phyloP scores from a whole-genome alignment of 2,888 invertebrate species.

The Calephelis perditalis region DNA sequence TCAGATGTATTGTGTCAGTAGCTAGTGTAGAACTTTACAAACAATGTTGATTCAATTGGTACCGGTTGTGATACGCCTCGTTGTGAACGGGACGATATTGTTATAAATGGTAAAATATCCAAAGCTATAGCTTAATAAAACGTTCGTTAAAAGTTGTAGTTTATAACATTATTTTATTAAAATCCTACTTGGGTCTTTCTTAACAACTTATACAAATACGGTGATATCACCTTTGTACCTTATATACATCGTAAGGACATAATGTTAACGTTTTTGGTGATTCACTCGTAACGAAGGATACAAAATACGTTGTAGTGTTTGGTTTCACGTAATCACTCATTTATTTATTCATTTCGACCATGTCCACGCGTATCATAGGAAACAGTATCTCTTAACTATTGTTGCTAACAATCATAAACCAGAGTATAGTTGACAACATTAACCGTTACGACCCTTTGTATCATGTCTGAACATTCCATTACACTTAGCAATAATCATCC shows the following conservation, averaged over 20 bases:
- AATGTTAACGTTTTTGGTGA: constrained; percentile 53
- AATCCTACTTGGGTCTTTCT: constrained; percentile 67
- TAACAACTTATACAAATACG: constrained; percentile 68
- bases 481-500: constrained; percentile 12
- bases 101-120: constrained; percentile 76
- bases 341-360: constrained; percentile 5
- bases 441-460: constrained; percentile 18
- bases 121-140: constrained; percentile 76
- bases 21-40: constrained; percentile 78
- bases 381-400: background rate
- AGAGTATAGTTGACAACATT: background rate
- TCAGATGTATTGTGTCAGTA: constrained; percentile 74
- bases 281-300: constrained; percentile 38
- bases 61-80: constrained; percentile 78
- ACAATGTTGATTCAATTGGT: constrained; percentile 78
- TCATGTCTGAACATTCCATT: constrained; percentile 14
- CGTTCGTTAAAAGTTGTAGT: constrained; percentile 74
- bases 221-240: constrained; percentile 57
- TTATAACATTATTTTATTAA: constrained; percentile 73
- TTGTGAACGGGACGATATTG: constrained; percentile 77
- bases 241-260: constrained; percentile 58
- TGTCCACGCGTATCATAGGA: background rate
- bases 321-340: constrained; percentile 32
- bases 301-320: constrained; percentile 41
- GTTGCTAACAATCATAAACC: background rate